Evolutionary conservation across 2,113 vertebrate genomes (phyloP).

Genomic region (Tragelaphus buxtoni): DNA sequence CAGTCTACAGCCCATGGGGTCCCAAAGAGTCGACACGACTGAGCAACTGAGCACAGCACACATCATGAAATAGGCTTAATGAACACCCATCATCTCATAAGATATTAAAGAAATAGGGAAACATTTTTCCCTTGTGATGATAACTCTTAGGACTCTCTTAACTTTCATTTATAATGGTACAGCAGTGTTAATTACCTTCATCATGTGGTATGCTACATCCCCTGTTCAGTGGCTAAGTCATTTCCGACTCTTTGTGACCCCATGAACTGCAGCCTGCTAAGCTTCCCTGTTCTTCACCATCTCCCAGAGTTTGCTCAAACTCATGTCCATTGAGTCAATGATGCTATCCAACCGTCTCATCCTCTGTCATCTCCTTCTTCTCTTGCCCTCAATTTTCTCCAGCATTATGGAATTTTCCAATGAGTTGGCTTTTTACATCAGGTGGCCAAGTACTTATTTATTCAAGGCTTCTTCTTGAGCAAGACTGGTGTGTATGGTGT

Average conservation of each 20-base stretch:
- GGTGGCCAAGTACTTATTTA: not conserved
- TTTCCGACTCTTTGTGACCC: not conserved
- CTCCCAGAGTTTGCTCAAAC: not conserved
- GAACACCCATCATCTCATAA: not conserved
- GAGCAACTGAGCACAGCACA: not conserved
- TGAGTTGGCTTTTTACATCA: not conserved
- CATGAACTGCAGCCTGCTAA: not conserved
- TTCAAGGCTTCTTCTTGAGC: not conserved
- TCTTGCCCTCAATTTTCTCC: not conserved
- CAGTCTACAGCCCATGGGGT: not conserved
- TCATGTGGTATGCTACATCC: no score
- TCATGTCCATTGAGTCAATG: not conserved
- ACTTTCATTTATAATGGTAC: not conserved
- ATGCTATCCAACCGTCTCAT: not conserved
- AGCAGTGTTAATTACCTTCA: not conserved
- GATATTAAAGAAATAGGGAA: not conserved
- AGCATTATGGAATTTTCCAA: not conserved
- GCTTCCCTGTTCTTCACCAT: not conserved
- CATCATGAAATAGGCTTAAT: not conserved
- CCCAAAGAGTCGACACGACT: not conserved
- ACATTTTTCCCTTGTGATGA: not conserved
- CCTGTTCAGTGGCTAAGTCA: accelerated
- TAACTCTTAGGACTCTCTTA: not conserved
- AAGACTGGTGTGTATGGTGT: no score
- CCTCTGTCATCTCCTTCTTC: not conserved